Conservation (phyloP, 2,888 invertebrate species). For the Drosophila paranaensis region DNA sequence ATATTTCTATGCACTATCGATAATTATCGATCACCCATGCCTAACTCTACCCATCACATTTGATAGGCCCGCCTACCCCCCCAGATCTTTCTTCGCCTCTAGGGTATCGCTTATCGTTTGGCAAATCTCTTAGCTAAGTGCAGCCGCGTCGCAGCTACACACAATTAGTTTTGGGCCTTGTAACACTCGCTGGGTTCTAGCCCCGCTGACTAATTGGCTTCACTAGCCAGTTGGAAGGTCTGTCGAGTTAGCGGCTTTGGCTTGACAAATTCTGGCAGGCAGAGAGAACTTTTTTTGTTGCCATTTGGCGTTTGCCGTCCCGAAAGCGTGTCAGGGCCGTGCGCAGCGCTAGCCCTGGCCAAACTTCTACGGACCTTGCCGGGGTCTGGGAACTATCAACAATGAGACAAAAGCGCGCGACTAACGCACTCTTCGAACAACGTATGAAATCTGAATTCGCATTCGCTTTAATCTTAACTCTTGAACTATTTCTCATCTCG, state of each 20-base stretch:
- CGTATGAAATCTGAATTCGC: conserved; percentile 4
- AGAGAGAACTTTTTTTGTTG: conserved; percentile 36
- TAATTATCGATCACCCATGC: not conserved
- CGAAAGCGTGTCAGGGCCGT: conserved; percentile 66
- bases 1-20: not conserved
- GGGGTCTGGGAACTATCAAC: conserved; percentile 49
- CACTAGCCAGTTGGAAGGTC: conserved; percentile 49
- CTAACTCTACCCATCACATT: not conserved
- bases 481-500: conserved; percentile 70
- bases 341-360: conserved; percentile 49
- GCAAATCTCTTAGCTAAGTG: not conserved
- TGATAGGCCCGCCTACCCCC: not conserved
- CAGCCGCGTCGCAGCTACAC: not conserved
- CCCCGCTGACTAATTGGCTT: conserved; percentile 33
- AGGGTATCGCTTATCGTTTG: not conserved
- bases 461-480: conserved; percentile 29
- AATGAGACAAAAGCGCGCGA: conserved; percentile 42
- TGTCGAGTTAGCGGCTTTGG: conserved; percentile 15
- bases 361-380: conserved; percentile 63
- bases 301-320: conserved; percentile 2
- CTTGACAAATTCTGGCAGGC: conserved; percentile 60
- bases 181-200: conserved; percentile 31
- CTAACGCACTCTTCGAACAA: conserved; percentile 7
- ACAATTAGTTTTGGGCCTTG: conserved; percentile 38
- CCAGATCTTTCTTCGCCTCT: not conserved